Conservation (phyloP, 2,797 vertebrate species). For the Chloroceryle amazona region DNA sequence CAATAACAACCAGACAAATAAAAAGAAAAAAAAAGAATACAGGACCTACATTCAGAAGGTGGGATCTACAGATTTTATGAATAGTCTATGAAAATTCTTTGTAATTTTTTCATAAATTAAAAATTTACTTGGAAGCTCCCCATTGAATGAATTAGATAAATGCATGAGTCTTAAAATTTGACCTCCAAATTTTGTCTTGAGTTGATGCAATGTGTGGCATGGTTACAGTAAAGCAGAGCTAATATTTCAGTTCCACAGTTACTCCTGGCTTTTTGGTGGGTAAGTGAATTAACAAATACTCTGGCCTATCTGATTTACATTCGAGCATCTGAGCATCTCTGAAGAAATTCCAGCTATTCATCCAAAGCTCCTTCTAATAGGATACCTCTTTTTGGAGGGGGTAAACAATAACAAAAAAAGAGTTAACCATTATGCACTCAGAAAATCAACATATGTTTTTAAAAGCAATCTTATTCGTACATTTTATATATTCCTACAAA, state of each 20-base stretch:
- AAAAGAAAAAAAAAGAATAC: not conserved
- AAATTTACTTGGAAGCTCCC: not conserved
- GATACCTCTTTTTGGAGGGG: not conserved
- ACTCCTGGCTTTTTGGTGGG: not conserved
- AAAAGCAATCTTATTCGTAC: not conserved
- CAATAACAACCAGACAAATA: not conserved
- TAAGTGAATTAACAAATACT: slow-evolving; percentile 5
- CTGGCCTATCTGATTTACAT: not conserved
- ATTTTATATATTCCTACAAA: not conserved
- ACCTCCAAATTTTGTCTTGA: not conserved
- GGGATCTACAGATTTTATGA: not conserved
- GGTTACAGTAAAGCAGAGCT: not conserved
- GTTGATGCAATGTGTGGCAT: not conserved
- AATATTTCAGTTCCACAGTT: slow-evolving; percentile 18
- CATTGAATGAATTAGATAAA: not conserved
- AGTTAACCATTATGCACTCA: not conserved
- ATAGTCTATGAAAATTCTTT: not conserved
- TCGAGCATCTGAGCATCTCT: not conserved
- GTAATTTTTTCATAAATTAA: not conserved
- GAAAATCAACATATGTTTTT: slow-evolving; percentile 3
- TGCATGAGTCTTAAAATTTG: not conserved
- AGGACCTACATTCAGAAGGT: not conserved
- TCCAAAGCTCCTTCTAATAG: not conserved
- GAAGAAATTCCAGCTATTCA: not conserved
- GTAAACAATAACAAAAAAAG: no score